Base-by-base conservation (phyloP, 2,888 invertebrate species). In the Chironomus tentans region DNA sequence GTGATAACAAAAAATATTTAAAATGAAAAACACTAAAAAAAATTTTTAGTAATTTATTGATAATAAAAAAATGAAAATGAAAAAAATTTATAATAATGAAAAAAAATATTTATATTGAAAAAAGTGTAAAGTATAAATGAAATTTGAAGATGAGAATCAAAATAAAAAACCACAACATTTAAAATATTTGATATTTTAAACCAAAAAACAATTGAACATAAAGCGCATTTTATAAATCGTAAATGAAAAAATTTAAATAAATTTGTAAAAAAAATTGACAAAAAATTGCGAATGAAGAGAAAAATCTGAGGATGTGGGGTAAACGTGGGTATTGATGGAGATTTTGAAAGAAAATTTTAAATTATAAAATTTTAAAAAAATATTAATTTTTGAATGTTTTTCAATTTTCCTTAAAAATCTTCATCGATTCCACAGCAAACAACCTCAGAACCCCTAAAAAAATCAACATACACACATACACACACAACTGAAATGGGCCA, bases 401-500 rank as follows among this genome's bases (percentile, higher is more conserved):
- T 10, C 1, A 38, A 38, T 38, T 38, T 2, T 10, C 7, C 38
- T 2, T 10, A 1, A 38, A 38, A 38, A n/a, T n/a, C n/a, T n/a
- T n/a, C n/a, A n/a, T n/a, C n/a, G n/a, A n/a, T n/a, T n/a, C 38
- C 38, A 2, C 38, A 1, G 1, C 7, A 38, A 38, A 38, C 38
- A 38, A 10, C 10, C 10, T 38, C 38, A 38, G 10, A 38, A 1
- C 38, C 10, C 38, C 38, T 1, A 65, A 65, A 24, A 24, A 21
- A 22, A 65, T 24, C 10, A 65, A 24, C 22, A 65, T 21, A 24
- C 65, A 65, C 21, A 65, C 22, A n/a, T 15, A 65, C 68, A 28
- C 18, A 50, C 24, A 72, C 72, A 72, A 72, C 72, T 72, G 21
- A 72, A 72, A 72, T 72, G 72, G 72, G 72, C 72, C 72, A 72